phyloP scores from a whole-genome alignment of 2,113 vertebrate species.

The Rhea americana region DNA sequence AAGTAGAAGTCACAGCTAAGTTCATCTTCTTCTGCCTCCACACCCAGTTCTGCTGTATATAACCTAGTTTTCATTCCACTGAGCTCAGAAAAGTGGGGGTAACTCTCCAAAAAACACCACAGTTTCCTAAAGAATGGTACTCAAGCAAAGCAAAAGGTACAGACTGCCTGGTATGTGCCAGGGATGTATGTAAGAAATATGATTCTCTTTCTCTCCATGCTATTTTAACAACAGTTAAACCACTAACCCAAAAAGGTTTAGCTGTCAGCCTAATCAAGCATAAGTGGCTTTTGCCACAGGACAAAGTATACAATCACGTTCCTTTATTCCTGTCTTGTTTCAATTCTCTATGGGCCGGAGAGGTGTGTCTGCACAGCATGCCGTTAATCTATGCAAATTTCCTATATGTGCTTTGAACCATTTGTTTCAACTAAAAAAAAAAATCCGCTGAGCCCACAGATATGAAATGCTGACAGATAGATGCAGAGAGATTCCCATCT shows the following conservation, averaged over 20 bases:
- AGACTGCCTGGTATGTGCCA: not conserved
- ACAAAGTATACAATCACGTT: not conserved
- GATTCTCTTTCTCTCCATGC: not conserved
- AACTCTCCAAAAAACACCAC: not conserved
- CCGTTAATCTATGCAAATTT: constrained; percentile 19
- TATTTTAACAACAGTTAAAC: not conserved
- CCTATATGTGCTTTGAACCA: not conserved
- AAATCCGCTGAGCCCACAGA: not conserved
- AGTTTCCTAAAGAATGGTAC: not conserved
- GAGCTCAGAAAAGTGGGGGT: not conserved
- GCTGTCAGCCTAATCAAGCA: not conserved
- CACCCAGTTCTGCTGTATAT: not conserved
- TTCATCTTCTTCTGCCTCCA: not conserved
- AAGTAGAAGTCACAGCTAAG: not conserved
- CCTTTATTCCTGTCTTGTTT: not conserved
- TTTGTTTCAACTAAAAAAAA: not conserved
- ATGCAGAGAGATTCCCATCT: not conserved
- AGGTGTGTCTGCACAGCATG: not conserved
- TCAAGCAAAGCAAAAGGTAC: not conserved
- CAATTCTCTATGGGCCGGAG: not conserved
- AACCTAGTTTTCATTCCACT: not conserved
- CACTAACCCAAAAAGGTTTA: not conserved
- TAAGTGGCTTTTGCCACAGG: not conserved
- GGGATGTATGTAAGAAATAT: not conserved
- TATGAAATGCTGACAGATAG: not conserved